Base-by-base conservation (phyloP, 1,140 invertebrate genomes). In the Rhyacophila brunnea region DNA sequence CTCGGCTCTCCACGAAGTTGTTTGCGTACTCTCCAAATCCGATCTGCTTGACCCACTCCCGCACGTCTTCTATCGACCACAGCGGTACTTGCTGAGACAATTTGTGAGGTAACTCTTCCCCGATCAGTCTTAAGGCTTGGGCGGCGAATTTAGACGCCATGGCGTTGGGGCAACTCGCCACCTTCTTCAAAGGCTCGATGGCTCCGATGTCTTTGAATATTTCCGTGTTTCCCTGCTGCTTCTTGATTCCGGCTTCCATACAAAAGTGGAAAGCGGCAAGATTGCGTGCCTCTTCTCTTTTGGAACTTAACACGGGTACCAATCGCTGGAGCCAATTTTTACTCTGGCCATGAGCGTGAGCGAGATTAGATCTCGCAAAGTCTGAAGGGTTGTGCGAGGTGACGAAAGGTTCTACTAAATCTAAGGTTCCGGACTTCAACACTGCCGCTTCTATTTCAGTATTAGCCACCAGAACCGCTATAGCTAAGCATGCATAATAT, bases 251-350 rank as follows among this genome's bases (percentile, higher is more conserved):
- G 1, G 97, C 96, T 75, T 99, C 97, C 94, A 99, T 98, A 68
- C 95, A 98, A 72, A 99, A 99, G 72, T 99, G 97, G 74, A 99
- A 99, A 19, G 96, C 95, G 0, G 97, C 96, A 49, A 99, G 74
- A 70, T 96, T 97, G 62, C 95, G 84, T 0, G 97, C 96, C 74
- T 99, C 96, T 70, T 96, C 93, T 50, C 96, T 80, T 71, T 98
- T 94, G 13, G 95, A 98, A 66, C 89, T 93, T 2, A 99, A 75
- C n/a, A 99, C 92, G 0, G 96, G 95, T 1, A 99, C 93, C 34
- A 99, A 78, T 58, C 91, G 81, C 73, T 94, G 85, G 9, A 99
- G 78, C 96, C 97, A 99, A 64, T 94, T 92, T 70, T 95, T 93
- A 67, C 95, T 96, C 72, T 99, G 93, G 1, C 96, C 96, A 66